phyloP scores from a whole-genome alignment of 1,140 invertebrate species.

The Meloidogyne chitwoodi region DNA sequence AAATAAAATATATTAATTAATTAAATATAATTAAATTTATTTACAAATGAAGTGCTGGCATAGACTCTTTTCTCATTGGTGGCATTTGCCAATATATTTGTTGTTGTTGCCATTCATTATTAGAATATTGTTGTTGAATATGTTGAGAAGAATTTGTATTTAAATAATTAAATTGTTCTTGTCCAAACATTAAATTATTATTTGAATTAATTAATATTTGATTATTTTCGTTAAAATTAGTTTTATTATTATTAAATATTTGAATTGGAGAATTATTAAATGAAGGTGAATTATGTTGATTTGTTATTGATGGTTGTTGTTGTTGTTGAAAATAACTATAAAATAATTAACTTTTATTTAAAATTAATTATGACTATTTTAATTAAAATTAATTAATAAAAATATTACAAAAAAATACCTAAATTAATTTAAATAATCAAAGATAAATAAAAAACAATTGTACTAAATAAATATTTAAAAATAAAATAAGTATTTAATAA shows the following conservation, averaged over 20 bases:
- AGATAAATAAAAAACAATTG: no score
- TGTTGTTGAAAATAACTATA: neutral
- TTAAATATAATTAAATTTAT: no score
- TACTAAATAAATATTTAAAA: neutral
- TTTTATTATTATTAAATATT: constrained; percentile 3
- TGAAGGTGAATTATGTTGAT: neutral
- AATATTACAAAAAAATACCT: no score
- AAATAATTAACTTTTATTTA: no score
- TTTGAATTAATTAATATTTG: neutral
- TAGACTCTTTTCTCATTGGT: constrained; percentile 13
- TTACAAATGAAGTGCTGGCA: constrained; percentile 21
- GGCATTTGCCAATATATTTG: constrained; percentile 77
- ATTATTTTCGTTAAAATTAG: neutral
- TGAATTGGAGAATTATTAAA: neutral
- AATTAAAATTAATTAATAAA: no score
- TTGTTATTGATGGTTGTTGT: neutral
- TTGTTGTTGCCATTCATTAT: constrained; percentile 95
- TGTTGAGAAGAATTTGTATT: neutral
- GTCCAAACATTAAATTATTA: neutral
- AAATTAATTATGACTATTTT: no score
- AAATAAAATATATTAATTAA: no score
- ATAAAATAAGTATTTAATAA: neutral
- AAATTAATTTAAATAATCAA: no score
- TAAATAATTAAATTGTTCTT: neutral
- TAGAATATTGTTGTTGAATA: constrained; percentile 66